Evolutionary conservation across 1,140 invertebrate genomes (phyloP).

Genomic region (Nephila pilipes): DNA sequence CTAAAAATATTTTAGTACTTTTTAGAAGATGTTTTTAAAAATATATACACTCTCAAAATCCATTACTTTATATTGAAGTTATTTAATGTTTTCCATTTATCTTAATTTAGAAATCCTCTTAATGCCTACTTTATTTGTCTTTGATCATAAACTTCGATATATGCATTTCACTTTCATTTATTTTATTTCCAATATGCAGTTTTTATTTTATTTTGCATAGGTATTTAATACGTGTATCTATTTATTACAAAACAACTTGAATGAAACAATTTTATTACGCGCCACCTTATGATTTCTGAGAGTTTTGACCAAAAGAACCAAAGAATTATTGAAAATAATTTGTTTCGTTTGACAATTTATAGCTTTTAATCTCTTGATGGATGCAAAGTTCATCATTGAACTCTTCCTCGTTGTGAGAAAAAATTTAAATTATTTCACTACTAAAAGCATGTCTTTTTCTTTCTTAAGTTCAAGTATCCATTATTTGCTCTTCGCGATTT

Average conservation of each 20-base stretch:
- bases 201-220: background rate
- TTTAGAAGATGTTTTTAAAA: too few relatives aligned
- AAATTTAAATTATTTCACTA: constrained; percentile 31
- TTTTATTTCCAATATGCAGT: background rate
- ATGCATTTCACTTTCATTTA: background rate
- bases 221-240: background rate
- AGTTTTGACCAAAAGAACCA: background rate
- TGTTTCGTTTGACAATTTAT: background rate
- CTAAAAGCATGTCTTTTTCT: constrained; percentile 61
- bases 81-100: too few relatives aligned
- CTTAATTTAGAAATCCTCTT: too few relatives aligned
- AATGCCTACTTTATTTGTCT: too few relatives aligned
- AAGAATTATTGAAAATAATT: background rate
- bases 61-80: too few relatives aligned
- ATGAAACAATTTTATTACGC: background rate
- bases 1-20: too few relatives aligned
- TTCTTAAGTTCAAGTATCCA: background rate
- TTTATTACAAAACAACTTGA: background rate
- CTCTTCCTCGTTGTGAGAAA: background rate
- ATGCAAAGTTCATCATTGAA: constrained; percentile 52
- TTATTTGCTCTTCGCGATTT: constrained; percentile 31
- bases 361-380: constrained; percentile 40
- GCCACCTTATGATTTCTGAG: background rate
- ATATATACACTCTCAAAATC: too few relatives aligned
- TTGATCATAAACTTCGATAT: background rate